Evolutionary conservation across 2,113 vertebrate genomes (phyloP), one percentile per base, ranked within the genome.

Genomic region (Rhineura floridana): DNA sequence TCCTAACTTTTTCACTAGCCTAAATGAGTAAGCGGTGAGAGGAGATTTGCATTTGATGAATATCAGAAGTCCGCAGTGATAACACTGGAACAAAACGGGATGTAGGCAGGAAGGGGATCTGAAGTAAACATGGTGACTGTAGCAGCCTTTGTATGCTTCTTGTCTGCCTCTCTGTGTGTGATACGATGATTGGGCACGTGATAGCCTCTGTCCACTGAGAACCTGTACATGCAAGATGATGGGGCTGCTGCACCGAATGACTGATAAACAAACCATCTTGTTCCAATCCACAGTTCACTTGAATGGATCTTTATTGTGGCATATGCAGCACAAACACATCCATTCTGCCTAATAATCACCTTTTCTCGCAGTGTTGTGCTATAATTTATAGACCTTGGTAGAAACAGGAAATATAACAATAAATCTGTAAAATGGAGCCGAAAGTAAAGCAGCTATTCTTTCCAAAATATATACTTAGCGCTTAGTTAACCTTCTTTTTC

Each of bases 371-470:
- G 28, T 87, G 76, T 65, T 87, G 6, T 1, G 3, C 4, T 77
- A 0, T 59, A 85, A 92, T 85, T 48, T 91, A 86, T 63, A 42
- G 39, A 87, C 6, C 89, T 25, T 65, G 48, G 1, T 79, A 84
- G 46, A 62, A 90, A 83, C 4, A 88, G 89, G 91, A 94, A 83
- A 36, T 36, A 81, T 55, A 87, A 90, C 85, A 82, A 89, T 42
- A 82, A 2, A 86, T 91, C 72, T 90, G 4, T 90, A 93, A 93
- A 87, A 83, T 39, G 87, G 92, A 92, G 89, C 81, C 88, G 70
- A 90, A 91, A 36, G 3, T 4, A 81, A 90, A 63, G 25, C 25
- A 92, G 80, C 81, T 89, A 88, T 89, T 93, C 86, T 89, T 92
- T 92, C 88, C 3, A 48, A 44, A 89, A 92, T 87, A 42, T 10